Percentiles rank a stretch among this genome's conserved stretches.
Evolutionary conservation across 2,888 invertebrate genomes (phyloP).

Genomic region (Acrocyrtus sp.): DNA sequence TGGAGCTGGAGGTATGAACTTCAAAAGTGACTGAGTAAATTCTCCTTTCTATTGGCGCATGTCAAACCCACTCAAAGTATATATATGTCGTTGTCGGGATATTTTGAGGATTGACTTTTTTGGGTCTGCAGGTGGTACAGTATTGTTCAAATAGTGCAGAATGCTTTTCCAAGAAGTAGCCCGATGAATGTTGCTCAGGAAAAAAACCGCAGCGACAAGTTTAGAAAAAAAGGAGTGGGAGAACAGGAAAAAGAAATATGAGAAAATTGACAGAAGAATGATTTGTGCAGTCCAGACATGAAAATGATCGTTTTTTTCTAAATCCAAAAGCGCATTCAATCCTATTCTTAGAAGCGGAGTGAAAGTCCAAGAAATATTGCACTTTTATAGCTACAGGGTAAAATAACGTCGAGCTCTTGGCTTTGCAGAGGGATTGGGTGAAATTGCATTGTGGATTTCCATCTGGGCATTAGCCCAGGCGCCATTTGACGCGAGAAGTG

Average conservation of each 20-base stretch:
- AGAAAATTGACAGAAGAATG: slow-evolving; percentile 52
- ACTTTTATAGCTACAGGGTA: too few species aligned
- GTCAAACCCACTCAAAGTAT: background rate
- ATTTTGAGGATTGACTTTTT: background rate
- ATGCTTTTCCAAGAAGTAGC: too few species aligned
- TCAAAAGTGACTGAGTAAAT: background rate
- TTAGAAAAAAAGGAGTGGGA: background rate
- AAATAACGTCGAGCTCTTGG: background rate
- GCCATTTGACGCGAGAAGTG: too few species aligned
- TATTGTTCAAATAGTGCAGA: too few species aligned
- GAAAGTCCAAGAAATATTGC: too few species aligned
- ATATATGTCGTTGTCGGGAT: background rate
- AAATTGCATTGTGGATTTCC: background rate
- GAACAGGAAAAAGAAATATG: slow-evolving; percentile 7
- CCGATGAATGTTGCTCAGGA: background rate
- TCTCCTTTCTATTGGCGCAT: background rate
- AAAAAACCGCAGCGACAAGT: background rate
- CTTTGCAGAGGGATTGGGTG: background rate
- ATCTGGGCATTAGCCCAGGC: background rate
- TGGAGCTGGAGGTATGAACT: too few species aligned
- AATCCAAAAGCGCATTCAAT: background rate
- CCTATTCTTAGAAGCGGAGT: too few species aligned
- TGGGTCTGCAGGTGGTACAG: background rate
- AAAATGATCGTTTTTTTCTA: slow-evolving; percentile 32
- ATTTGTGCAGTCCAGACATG: slow-evolving; percentile 55